Conservation (phyloP, 2,113 vertebrate genomes). For the Cnemophilus loriae region DNA sequence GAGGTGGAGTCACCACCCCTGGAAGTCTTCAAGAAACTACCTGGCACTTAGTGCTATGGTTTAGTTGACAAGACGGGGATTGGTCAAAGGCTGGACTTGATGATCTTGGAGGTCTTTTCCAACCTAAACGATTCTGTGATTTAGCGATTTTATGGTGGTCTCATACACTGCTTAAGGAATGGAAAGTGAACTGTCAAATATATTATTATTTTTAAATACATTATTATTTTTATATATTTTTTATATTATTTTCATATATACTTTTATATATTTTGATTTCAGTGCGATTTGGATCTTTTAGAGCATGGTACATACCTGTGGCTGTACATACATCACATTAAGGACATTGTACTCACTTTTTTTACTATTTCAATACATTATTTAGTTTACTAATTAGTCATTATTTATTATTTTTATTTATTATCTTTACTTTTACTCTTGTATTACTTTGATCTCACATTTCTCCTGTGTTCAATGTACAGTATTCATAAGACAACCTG, state of each 20-base stretch:
- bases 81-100: neutral
- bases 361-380: neutral
- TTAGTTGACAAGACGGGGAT: neutral
- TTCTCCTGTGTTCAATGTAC: neutral
- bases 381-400: neutral
- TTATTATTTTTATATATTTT: neutral
- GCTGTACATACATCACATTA: neutral
- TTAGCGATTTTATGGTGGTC: neutral
- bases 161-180: neutral
- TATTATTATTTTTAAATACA: neutral
- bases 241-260: neutral
- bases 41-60: neutral
- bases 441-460: neutral
- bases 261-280: neutral
- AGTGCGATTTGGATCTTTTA: neutral
- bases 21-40: neutral
- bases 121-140: neutral
- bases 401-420: neutral
- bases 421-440: neutral
- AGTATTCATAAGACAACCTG: neutral
- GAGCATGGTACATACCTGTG: neutral
- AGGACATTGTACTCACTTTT: neutral
- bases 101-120: neutral
- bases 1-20: neutral
- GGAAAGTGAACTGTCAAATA: neutral